These are phyloP conservation scores for Nymphalis urticae DNA, from an alignment of 2,888 invertebrate species.

Conservation along the genomic window DNA sequence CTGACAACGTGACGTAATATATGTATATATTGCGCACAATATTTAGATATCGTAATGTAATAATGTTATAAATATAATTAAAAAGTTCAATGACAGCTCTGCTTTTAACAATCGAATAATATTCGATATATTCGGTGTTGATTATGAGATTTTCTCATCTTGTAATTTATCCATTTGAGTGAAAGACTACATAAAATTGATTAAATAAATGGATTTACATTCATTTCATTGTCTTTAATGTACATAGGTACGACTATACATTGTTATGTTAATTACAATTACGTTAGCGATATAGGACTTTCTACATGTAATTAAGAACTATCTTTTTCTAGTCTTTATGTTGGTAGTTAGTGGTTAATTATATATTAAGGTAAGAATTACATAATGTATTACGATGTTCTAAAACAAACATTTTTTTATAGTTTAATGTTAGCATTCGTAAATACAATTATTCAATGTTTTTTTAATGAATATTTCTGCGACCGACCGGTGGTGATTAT, in stretches of 20 bases:
- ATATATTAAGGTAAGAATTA: conserved; percentile 1
- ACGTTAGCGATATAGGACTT: conserved; percentile 26
- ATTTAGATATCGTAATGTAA: background rate
- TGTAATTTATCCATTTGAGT: conserved; percentile 16
- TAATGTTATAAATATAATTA: background rate
- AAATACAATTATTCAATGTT: too few species aligned
- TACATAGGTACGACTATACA: conserved; percentile 28
- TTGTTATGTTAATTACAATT: conserved; percentile 13
- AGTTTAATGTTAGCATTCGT: too few species aligned
- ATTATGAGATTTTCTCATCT: background rate
- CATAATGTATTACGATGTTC: background rate
- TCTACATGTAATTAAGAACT: conserved; percentile 30
- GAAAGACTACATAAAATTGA: conserved; percentile 25
- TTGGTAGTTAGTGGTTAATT: conserved; percentile 21
- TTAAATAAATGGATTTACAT: conserved; percentile 11
- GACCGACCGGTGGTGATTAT: too few species aligned
- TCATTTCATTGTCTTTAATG: conserved; percentile 30
- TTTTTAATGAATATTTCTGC: too few species aligned
- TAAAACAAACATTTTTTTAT: too few species aligned
- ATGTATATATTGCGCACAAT: conserved; percentile 1
- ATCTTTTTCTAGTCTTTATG: conserved; percentile 39
- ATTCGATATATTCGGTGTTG: background rate
- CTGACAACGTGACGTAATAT: background rate
- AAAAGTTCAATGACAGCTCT: conserved; percentile 8
- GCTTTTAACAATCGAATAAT: conserved; percentile 10